Evolutionary conservation across 2,888 invertebrate genomes (phyloP), one percentile per base, ranked within the genome.

Genomic region (Subacronicta megacephala): DNA sequence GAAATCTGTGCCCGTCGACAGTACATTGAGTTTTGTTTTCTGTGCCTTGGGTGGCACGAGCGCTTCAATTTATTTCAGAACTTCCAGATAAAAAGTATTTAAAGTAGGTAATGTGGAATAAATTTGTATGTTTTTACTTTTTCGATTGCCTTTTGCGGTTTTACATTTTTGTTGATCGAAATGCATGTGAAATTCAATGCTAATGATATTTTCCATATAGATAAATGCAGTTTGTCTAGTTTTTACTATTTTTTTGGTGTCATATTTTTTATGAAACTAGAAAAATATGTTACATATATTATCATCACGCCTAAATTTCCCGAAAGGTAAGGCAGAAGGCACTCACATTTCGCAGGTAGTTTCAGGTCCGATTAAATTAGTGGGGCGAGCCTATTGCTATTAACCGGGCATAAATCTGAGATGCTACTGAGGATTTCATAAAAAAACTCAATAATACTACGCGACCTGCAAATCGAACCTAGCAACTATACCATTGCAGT

Each of bases 41-140:
- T 69, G 69, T 73, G 53, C 68, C 66, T 61, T 75, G 79, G 75
- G 79, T 74, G 82, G 77, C 75, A 76, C 73, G 72, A 58, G 66
- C 55, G 63, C 63, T 63, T 77, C 77, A 75, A 63, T 83, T 78
- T 80, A 81, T 78, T 76, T 81, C 67, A 65, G 55, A 61, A 77
- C 65, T 71, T 66, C 46, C 26, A 72, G 81, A 83, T 82, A 83
- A 82, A 80, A 78, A 80, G 71, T 73, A 75, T 82, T 80, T 77
- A 75, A 75, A 79, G 75, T 66, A 76, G 72, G 70, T 64, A 67
- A 71, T 63, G 62, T 72, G 71, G 75, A 74, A 81, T 78, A 77
- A 72, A 79, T 77, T 69, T 56, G 31, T 45, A 41, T 54, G 53
- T 55, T 67, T 69, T 60, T 63, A 58, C 44, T 57, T 71, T 44